Evolutionary conservation across 2,888 invertebrate genomes (phyloP).

Genomic region (Drosophila quinaria): DNA sequence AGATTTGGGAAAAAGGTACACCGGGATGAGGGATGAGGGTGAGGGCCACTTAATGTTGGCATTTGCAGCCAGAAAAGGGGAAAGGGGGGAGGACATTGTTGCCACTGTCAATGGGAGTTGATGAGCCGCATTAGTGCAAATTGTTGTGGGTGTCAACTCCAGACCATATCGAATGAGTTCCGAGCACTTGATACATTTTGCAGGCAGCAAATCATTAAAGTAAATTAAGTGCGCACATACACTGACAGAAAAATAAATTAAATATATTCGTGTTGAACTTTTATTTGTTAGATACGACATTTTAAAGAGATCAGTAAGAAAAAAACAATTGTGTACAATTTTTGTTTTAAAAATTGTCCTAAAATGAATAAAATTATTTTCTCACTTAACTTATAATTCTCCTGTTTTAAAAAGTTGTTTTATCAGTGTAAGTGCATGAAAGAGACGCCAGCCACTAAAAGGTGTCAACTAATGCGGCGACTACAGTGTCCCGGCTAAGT

Average conservation of each 20-base stretch:
- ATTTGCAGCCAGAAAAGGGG: slow-evolving; percentile 34
- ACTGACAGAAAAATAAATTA: not conserved
- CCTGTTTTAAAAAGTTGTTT: not conserved
- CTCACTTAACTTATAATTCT: not conserved
- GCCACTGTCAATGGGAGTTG: slow-evolving; percentile 60
- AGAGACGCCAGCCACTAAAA: slow-evolving; percentile 16
- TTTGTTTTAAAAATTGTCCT: too few species aligned
- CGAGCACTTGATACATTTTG: slow-evolving; percentile 64
- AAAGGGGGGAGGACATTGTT: not conserved
- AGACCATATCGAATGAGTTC: slow-evolving; percentile 38
- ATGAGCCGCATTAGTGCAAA: slow-evolving; percentile 75
- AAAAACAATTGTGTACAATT: too few species aligned
- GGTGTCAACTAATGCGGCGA: slow-evolving; percentile 39
- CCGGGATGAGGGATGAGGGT: slow-evolving; percentile 53
- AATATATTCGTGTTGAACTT: not conserved
- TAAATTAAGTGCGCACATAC: slow-evolving; percentile 59
- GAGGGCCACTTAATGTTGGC: slow-evolving; percentile 67
- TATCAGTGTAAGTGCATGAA: slow-evolving; percentile 23
- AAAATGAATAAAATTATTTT: too few species aligned
- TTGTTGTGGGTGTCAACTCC: slow-evolving; percentile 72
- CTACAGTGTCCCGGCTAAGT: slow-evolving; percentile 33
- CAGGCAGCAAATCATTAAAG: slow-evolving; percentile 59
- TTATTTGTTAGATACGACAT: not conserved
- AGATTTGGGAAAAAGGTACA: slow-evolving; percentile 51
- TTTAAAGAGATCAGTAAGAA: too few species aligned